Base-by-base conservation (phyloP, 2,797 vertebrate genomes). In the Sebastes itinus region DNA sequence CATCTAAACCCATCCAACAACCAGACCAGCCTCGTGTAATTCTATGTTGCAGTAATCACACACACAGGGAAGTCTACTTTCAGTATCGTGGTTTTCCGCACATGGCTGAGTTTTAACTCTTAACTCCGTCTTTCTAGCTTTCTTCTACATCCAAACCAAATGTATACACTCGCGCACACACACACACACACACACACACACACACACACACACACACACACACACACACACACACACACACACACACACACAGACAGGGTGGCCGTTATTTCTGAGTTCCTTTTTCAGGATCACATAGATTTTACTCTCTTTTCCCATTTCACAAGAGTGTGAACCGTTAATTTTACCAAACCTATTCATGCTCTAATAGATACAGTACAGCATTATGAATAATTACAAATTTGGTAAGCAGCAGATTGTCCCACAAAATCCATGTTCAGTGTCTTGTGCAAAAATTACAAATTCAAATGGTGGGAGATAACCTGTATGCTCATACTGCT, bases 21-120 rank as follows among this genome's bases (percentile, higher is more conserved):
- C 35, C 68, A 62, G 82, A 74, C 62, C 72, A 49, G 69, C 72
- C 80, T 82, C 68, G 2, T 76, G 77, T 90, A 87, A 88, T 88
- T 87, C 68, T 82, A 84, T 71, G 79, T 72, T 88, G 52, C 78
- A 83, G 78, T 82, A 78, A 78, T 79, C 32, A 85, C 69, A 82
- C 67, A 70, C 28, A 38, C 54, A 22, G 61, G n/a, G 11, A 72
- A 72, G 72, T 81, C 75, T 84, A 77, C 80, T 84, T 81, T 87
- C 73, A 68, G 81, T 64, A 0, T 67, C 1, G 75, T 80, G 76
- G 83, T 60, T 77, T 79, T 70, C 65, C 8, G 6, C 59, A 35
- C 56, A 71, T 27, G 58, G 52, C n/a, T 76, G 33, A 27, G 56
- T 49, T 81, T 83, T 69, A 68, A 80, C 72, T 74, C 59, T 77